Evolutionary conservation across 2,113 vertebrate genomes (phyloP).

Genomic region (Dasyprocta punctata): DNA sequence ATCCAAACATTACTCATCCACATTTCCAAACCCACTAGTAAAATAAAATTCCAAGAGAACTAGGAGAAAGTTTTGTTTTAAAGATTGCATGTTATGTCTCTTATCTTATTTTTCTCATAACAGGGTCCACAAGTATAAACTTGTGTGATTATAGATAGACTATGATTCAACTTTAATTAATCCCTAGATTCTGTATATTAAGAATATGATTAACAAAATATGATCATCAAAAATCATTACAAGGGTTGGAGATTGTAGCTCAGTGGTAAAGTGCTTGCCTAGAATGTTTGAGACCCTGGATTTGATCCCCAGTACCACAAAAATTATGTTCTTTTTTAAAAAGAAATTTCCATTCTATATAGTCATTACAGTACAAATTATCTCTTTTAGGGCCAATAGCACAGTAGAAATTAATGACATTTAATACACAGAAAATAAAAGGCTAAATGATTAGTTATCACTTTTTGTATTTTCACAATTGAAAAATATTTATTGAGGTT

Average conservation of each 20-base stretch:
- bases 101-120: neutral
- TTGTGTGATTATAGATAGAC: neutral
- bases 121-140: neutral
- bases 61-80: neutral
- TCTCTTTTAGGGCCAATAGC: neutral
- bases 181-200: neutral
- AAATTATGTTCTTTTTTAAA: neutral
- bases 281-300: neutral
- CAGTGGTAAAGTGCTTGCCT: neutral
- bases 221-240: neutral
- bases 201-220: neutral
- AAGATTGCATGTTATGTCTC: neutral
- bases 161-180: neutral
- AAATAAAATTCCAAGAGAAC: neutral
- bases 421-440: neutral
- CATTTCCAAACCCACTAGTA: neutral
- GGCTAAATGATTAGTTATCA: neutral
- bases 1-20: conserved; percentile 21
- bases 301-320: neutral
- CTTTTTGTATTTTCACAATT: neutral
- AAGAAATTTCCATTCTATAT: neutral
- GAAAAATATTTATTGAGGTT: neutral
- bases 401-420: neutral
- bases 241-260: neutral
- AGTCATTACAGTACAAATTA: neutral